These are phyloP conservation scores for Melanotus villosus DNA, from an alignment of 2,888 invertebrate genomes.

Conservation along the genomic window DNA sequence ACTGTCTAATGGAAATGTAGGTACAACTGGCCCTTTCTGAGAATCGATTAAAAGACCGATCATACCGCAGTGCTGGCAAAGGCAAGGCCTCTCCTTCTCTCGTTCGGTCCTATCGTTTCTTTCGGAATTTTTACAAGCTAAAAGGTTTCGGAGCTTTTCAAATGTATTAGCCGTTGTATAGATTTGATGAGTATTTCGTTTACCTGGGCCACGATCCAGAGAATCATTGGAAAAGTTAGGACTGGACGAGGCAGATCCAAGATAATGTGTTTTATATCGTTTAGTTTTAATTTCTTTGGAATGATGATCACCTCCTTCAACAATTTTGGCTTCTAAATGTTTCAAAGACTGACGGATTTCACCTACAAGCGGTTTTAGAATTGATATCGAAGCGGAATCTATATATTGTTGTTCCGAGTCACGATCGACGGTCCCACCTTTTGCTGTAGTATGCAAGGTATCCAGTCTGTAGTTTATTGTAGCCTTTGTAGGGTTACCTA, in stretches of 20 bases:
- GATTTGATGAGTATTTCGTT: conserved; percentile 54
- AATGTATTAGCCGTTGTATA: conserved; percentile 60
- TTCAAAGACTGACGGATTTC: conserved; percentile 46
- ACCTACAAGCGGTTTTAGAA: conserved; percentile 38
- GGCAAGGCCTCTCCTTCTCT: conserved; percentile 60
- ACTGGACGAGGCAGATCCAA: background rate
- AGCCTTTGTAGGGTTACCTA: conserved; percentile 4
- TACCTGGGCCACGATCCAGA: background rate
- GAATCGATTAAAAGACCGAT: conserved; percentile 64
- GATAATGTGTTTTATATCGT: background rate
- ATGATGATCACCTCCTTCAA: conserved; percentile 40
- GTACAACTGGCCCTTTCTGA: conserved; percentile 62
- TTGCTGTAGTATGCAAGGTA: background rate
- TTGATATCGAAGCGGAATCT: conserved; percentile 19
- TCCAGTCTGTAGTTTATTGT: background rate
- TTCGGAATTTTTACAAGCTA: conserved; percentile 59
- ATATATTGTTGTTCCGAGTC: background rate
- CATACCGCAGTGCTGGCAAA: conserved; percentile 65
- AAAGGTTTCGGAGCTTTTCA: conserved; percentile 56
- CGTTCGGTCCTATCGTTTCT: conserved; percentile 39
- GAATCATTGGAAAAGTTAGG: background rate
- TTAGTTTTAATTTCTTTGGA: background rate
- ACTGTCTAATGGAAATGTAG: background rate
- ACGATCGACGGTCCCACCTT: background rate
- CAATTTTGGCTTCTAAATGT: conserved; percentile 48